Evolutionary conservation across 2,888 invertebrate genomes (phyloP), one percentile per base, ranked within the genome.

Genomic region (Drosophila yooni): DNA sequence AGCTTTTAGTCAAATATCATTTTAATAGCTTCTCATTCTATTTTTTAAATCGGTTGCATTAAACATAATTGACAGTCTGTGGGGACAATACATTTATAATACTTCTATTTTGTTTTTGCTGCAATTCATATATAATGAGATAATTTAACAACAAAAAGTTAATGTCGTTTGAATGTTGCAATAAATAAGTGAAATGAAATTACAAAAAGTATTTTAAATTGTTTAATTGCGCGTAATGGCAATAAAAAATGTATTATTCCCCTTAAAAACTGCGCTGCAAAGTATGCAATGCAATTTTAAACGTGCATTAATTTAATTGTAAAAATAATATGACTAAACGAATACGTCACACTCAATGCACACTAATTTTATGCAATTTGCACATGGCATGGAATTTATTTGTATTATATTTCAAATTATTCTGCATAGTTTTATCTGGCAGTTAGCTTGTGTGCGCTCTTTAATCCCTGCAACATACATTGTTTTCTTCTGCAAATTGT

Each of bases 1-100:
- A 46, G 33, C 43, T 65, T 76, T 58, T 48, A 61, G 67, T 61
- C 13, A 48, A 62, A 31, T 34, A 52, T 36, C 25, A 72, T 43
- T 64, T 74, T 59, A 31, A 61, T 58, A 29, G 56, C 40, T 61
- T 53, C 50, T 43, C 31, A 10, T 43, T 48, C 65, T 33, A 43
- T 38, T 27, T 56, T 46, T 27, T 60, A 58, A 70, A 62, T 66
- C 60, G 53, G 53, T 18, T 62, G 69, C 51, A 67, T 83, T 76
- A 74, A 76, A 76, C 59, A 74, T 60, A 74, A 81, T 76, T 70
- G 76, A 73, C 73, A 78, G 38, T 62, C 34, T 63, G 51, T 76
- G 65, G 33, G 40, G 36, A 58, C 18, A 51, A 59, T 54, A 34
- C 25, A 59, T 46, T 71, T 51, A 53, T 36, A 25, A 13, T 13